Evolutionary conservation across 2,888 invertebrate species (phyloP).

Genomic region (Lithophane leautieri): DNA sequence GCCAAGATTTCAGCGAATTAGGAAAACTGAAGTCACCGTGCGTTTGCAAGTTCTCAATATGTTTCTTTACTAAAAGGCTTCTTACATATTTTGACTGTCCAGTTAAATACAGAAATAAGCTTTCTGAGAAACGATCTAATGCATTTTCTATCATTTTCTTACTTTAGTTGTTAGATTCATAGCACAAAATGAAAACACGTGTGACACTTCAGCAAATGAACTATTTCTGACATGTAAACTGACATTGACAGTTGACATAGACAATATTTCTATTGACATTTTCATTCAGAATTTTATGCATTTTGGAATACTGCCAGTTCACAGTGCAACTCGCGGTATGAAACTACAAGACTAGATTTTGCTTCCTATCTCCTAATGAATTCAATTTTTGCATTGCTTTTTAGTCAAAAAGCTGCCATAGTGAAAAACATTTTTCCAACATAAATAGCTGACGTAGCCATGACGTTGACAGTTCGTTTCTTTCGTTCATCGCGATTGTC

Average conservation of each 20-base stretch:
- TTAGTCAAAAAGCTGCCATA: conserved; percentile 19
- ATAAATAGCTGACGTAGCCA: conserved; percentile 73
- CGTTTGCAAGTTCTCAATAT: conserved; percentile 88
- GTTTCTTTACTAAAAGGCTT: conserved; percentile 88
- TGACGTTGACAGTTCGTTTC: conserved; percentile 72
- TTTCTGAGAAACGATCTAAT: conserved; percentile 71
- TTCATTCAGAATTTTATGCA: background rate
- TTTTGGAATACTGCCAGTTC: background rate
- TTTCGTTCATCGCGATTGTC: conserved; percentile 54
- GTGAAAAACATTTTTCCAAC: background rate
- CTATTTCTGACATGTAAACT: conserved; percentile 27
- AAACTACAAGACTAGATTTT: too few relatives aligned
- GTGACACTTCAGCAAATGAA: conserved; percentile 10
- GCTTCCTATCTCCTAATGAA: background rate
- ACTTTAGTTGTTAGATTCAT: background rate
- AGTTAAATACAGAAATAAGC: conserved; percentile 74
- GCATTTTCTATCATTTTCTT: conserved; percentile 74
- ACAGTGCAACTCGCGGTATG: background rate
- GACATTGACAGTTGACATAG: background rate
- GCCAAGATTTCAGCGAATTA: conserved; percentile 90
- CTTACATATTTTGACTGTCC: conserved; percentile 64
- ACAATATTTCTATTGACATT: background rate
- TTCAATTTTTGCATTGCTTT: background rate
- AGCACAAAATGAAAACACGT: conserved; percentile 45
- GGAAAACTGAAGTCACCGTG: conserved; percentile 93